Evolutionary conservation across 2,888 invertebrate species (phyloP).

Genomic region (Thera britannica): DNA sequence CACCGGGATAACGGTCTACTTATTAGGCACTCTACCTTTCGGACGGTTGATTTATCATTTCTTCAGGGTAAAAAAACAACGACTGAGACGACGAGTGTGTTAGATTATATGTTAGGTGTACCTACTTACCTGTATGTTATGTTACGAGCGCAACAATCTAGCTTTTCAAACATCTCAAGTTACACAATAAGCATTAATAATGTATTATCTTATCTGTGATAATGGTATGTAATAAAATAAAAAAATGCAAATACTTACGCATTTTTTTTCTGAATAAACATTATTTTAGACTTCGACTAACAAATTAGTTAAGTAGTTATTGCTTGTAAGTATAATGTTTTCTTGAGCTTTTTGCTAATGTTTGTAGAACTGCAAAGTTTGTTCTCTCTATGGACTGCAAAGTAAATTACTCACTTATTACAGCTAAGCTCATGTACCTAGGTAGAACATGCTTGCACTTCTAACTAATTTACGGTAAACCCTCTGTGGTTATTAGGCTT

Average conservation of each 20-base stretch:
- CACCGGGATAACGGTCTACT: conserved; percentile 68
- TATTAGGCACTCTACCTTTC: conserved; percentile 60
- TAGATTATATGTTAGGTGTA: conserved; percentile 40
- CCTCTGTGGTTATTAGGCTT: conserved; percentile 33
- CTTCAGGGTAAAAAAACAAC: conserved; percentile 49
- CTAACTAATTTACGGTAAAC: conserved; percentile 26
- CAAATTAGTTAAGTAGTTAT: neutral
- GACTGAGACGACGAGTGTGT: conserved; percentile 46
- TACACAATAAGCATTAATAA: conserved; percentile 6
- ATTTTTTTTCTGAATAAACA: too few relatives aligned
- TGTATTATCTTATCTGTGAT: too few relatives aligned
- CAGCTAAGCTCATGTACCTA: conserved; percentile 11
- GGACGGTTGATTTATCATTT: conserved; percentile 61
- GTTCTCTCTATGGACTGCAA: neutral
- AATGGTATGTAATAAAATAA: too few relatives aligned
- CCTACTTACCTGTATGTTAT: too few relatives aligned
- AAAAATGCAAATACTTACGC: too few relatives aligned
- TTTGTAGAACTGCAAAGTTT: neutral
- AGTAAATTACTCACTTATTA: conserved; percentile 1
- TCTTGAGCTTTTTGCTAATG: conserved; percentile 1
- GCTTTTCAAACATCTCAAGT: too few relatives aligned
- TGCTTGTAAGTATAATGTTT: conserved; percentile 7
- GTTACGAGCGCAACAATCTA: too few relatives aligned
- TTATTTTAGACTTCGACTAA: too few relatives aligned
- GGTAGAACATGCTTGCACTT: conserved; percentile 9